These are phyloP conservation scores for Drosophila flavopinicola DNA, from an alignment of 2,888 invertebrate species.

Conservation along the genomic window DNA sequence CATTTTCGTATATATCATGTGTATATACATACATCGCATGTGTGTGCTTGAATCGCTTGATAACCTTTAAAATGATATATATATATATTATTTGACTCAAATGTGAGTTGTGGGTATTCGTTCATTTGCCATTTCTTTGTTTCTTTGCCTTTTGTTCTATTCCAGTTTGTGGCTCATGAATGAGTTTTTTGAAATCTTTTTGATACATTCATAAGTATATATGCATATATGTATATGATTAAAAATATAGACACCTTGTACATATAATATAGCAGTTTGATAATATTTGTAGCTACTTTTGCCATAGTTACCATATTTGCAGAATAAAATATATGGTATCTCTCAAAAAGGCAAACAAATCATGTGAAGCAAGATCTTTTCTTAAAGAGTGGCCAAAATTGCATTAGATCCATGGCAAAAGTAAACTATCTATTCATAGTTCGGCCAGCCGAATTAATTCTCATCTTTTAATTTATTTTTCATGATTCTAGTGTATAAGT, in stretches of 20 bases:
- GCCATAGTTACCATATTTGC: constrained; percentile 12
- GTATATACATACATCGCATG: constrained; percentile 6
- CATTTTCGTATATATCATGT: constrained; percentile 21
- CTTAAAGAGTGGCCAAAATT: not conserved
- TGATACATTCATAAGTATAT: constrained; percentile 14
- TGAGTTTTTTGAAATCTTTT: constrained; percentile 2
- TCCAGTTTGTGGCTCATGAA: constrained; percentile 15
- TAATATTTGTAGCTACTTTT: constrained; percentile 13
- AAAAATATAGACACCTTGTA: constrained; percentile 54
- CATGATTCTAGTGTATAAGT: constrained; percentile 11
- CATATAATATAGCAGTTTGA: constrained; percentile 24
- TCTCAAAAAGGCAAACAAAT: not conserved
- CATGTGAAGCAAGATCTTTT: not conserved
- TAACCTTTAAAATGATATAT: constrained; percentile 11
- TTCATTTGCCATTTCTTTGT: constrained; percentile 15
- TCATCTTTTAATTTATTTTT: not conserved
- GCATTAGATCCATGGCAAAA: constrained; percentile 3
- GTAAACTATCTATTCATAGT: not conserved
- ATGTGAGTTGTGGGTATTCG: constrained; percentile 21
- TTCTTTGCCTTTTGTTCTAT: constrained; percentile 19
- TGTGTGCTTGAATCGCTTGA: constrained; percentile 27
- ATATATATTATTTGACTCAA: constrained; percentile 10
- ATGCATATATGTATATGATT: constrained; percentile 39
- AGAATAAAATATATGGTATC: not conserved
- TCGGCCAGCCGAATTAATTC: constrained; percentile 28